Base-by-base conservation (phyloP, 2,797 vertebrate species). In the Hephaestus fuliginosus region DNA sequence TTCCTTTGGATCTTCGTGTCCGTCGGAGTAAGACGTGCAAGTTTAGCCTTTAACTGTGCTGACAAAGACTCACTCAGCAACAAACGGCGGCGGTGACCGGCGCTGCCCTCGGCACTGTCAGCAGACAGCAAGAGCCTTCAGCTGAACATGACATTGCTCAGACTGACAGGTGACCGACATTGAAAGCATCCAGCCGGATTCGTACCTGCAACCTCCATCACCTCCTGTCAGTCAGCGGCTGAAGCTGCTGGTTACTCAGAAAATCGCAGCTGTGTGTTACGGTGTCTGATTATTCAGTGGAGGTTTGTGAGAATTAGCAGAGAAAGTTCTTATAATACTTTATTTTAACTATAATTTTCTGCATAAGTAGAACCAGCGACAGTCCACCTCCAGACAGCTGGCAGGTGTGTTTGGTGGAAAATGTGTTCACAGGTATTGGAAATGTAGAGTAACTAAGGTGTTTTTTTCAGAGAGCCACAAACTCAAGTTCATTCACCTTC, bases 121-220 rank as follows among this genome's bases (percentile, higher is more conserved):
- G 33, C 53, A 15, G 63, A 76, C 67, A 28, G 33, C 14, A 10
- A 18, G 39, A 56, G 56, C 67, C 57, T 61, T 68, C 51, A 11
- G 15, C n/a, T 44, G 33, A 75, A 71, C 51, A 3, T 4, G n/a
- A 56, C 41, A 43, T 51, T 0, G 9, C 64, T 81, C 66, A 85
- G 82, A 90, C 22, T 76, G 86, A 87, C 86, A 79, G 73, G 55
- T 41, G 74, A 81, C 70, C 41, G 11, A 78, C 69, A 46, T 11
- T 2, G 58, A 25, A 51, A 46, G 55, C 13, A 12, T 76, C 78
- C 64, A 14, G 43, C 69, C 1, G 78, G 84, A 76, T 69, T 83
- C 20, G 25, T 69, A 88, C 80, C 81, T 52, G 70, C 74, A 75
- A 74, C 84, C 79, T 80, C 72, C n/a, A 57, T 71, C 70, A 56